A percentile compares a stretch with the other conserved stretches of the same genome.
Conservation (phyloP, 2,888 invertebrate species). For the Drosophila algonquin region DNA sequence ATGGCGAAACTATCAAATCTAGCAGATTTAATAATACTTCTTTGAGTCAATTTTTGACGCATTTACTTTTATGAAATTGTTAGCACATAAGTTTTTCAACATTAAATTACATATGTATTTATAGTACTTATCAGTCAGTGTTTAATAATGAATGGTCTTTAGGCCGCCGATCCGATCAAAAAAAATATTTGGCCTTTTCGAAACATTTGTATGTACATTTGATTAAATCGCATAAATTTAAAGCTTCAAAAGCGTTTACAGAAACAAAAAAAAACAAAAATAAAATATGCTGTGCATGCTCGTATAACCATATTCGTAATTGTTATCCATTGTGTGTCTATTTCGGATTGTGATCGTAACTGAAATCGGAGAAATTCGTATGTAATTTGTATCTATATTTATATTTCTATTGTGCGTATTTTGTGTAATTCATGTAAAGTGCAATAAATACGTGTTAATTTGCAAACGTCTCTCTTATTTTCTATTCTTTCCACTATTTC, state of each 20-base stretch:
- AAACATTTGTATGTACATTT: conserved; percentile 71
- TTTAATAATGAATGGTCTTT: conserved; percentile 20
- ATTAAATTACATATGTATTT: conserved; percentile 38
- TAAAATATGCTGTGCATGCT: conserved; percentile 57
- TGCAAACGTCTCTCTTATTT: conserved; percentile 28
- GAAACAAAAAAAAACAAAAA: conserved; percentile 26
- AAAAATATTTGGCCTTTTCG: conserved; percentile 69
- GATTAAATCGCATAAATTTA: conserved; percentile 69
- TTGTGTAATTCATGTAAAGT: conserved; percentile 62
- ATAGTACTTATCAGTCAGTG: conserved; percentile 50
- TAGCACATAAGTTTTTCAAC: conserved; percentile 56
- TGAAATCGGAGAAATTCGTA: conserved; percentile 51
- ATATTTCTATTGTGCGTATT: conserved; percentile 70
- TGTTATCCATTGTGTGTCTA: conserved; percentile 60
- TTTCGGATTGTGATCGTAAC: conserved; percentile 70
- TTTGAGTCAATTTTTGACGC: conserved; percentile 83
- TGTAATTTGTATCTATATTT: conserved; percentile 59
- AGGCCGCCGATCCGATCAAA: conserved; percentile 61
- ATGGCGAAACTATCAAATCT: conserved; percentile 58
- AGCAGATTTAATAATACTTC: conserved; percentile 29
- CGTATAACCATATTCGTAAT: conserved; percentile 50
- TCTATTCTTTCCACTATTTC: neutral
- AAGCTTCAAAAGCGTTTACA: conserved; percentile 73
- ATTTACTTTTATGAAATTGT: conserved; percentile 76
- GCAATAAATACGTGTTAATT: conserved; percentile 71